A percentile compares a stretch with the other conserved stretches of the same genome.
Conservation (phyloP, 2,888 invertebrate genomes). For the Hyles lineata region DNA sequence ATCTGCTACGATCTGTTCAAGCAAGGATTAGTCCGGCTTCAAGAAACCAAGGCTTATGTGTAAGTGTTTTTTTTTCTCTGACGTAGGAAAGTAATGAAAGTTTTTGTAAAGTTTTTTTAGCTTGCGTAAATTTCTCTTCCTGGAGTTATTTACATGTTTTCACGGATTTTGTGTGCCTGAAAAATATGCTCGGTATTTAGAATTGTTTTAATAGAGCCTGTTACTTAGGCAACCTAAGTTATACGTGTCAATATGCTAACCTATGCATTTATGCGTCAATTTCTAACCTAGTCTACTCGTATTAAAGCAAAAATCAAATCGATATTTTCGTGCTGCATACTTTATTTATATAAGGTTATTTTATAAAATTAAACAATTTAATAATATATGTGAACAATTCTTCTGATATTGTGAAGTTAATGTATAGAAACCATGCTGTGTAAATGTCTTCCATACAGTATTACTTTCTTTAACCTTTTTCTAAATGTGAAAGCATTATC, state of each 20-base stretch:
- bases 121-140: conserved; percentile 6
- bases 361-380: not conserved
- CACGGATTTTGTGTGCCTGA: not conserved
- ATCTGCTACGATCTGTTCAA: conserved; percentile 69
- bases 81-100: not conserved
- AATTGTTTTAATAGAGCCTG: not conserved
- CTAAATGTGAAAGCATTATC: not conserved
- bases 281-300: too few relatives aligned
- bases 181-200: not conserved
- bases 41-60: conserved; percentile 80
- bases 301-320: not conserved
- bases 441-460: not conserved
- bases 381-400: not conserved
- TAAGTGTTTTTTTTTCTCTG: conserved; percentile 62
- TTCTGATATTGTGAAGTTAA: not conserved
- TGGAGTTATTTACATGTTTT: not conserved
- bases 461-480: conserved; percentile 1
- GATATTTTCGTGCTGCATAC: not conserved
- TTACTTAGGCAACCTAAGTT: not conserved
- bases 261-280: not conserved
- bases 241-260: conserved; percentile 6
- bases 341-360: not conserved
- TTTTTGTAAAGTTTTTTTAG: too few relatives aligned
- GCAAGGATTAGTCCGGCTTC: conserved; percentile 61
- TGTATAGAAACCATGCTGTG: not conserved